Conservation (phyloP, 2,888 invertebrate species). For the Myopa testacea region DNA sequence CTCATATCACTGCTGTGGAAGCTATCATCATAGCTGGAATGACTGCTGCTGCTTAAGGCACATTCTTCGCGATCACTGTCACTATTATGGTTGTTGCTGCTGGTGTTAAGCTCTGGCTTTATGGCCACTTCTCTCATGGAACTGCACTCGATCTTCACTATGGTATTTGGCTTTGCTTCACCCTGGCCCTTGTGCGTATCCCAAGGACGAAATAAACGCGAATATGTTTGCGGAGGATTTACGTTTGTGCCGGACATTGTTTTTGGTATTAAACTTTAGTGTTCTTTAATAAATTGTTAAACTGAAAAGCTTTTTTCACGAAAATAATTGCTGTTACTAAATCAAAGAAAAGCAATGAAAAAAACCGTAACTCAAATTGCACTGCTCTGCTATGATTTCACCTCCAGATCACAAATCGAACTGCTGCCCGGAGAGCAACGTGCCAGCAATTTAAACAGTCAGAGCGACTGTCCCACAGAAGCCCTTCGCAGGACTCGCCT, state of each 20-base stretch:
- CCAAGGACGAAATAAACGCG: conserved; percentile 75
- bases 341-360: neutral
- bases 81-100: conserved; percentile 32
- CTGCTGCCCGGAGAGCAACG: conserved; percentile 56
- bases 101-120: conserved; percentile 13
- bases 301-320: no score
- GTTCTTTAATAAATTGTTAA: conserved; percentile 8
- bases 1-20: conserved; percentile 46
- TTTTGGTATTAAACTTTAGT: conserved; percentile 18
- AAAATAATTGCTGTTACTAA: neutral
- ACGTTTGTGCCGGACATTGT: conserved; percentile 61
- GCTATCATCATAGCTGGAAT: conserved; percentile 57
- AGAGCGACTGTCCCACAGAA: conserved; percentile 42
- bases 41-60: conserved; percentile 53
- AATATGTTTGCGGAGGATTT: conserved; percentile 68
- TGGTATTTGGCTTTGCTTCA: neutral
- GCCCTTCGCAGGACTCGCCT: conserved; percentile 47
- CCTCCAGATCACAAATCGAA: conserved; percentile 61
- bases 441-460: conserved; percentile 60
- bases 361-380: conserved; percentile 28
- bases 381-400: conserved; percentile 51
- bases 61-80: conserved; percentile 58
- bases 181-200: conserved; percentile 66
- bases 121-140: neutral
- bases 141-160: conserved; percentile 46